A percentile compares a stretch with the other conserved stretches of the same genome.
Evolutionary conservation across 2,797 vertebrate species (phyloP).

Genomic region (Mico argentatus): DNA sequence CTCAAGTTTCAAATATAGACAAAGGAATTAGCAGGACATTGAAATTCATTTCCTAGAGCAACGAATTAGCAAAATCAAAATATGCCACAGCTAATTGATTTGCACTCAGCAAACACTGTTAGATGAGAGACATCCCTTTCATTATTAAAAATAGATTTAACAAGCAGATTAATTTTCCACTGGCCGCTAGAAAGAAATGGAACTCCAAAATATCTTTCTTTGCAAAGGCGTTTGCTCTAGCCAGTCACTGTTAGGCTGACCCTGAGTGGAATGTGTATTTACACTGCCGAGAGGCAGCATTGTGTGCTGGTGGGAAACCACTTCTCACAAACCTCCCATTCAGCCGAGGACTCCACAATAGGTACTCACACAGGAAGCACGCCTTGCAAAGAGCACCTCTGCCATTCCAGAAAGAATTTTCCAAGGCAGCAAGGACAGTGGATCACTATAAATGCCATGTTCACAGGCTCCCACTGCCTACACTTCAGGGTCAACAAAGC

Average conservation of each 20-base stretch:
- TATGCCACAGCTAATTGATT: conserved; percentile 16
- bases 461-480: conserved; percentile 46
- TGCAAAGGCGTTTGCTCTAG: conserved; percentile 56
- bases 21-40: conserved; percentile 36
- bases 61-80: conserved; percentile 54
- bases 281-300: conserved; percentile 80
- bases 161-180: conserved; percentile 71
- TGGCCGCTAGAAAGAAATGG: conserved; percentile 73
- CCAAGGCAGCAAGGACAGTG: conserved; percentile 61
- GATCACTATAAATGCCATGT: conserved; percentile 42
- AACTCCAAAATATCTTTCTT: conserved; percentile 79
- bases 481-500: conserved; percentile 39
- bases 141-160: conserved; percentile 74
- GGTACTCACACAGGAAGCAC: conserved; percentile 81
- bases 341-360: conserved; percentile 69
- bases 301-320: conserved; percentile 87
- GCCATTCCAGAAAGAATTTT: conserved; percentile 59
- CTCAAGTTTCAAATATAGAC: conserved; percentile 47
- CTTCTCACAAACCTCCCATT: conserved; percentile 84
- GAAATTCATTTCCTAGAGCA: conserved; percentile 51
- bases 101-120: conserved; percentile 41
- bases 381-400: conserved; percentile 80
- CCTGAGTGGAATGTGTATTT: conserved; percentile 76
- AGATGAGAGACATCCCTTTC: conserved; percentile 59
- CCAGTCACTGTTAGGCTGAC: conserved; percentile 77